Percentiles rank a stretch among this genome's conserved stretches.
Conservation (phyloP, 2,113 vertebrate genomes). For the Nycticorax nycticorax region DNA sequence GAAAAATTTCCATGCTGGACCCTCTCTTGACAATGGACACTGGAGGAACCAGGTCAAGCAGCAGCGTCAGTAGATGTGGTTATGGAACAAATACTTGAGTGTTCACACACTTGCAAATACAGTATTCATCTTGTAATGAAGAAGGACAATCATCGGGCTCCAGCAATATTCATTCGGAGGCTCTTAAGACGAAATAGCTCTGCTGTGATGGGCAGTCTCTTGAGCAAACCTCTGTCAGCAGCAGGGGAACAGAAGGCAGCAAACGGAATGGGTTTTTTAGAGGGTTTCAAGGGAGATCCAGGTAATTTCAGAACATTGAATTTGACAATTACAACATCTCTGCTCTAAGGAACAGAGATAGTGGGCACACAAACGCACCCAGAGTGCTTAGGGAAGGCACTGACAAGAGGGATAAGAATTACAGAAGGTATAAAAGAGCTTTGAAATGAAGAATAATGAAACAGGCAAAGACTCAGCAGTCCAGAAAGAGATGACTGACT, state of each 20-base stretch:
- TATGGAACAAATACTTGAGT: neutral
- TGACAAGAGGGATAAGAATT: neutral
- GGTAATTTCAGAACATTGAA: slow-evolving; percentile 16
- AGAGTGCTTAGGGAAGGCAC: neutral
- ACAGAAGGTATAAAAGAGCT: neutral
- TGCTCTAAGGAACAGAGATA: neutral
- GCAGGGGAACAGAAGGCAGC: slow-evolving; percentile 7
- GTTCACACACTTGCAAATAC: neutral
- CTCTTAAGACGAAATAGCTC: neutral
- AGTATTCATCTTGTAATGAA: neutral
- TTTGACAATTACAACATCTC: neutral
- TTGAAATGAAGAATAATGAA: neutral
- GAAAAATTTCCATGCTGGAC: neutral
- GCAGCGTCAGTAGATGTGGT: neutral
- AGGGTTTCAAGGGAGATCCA: slow-evolving; percentile 9
- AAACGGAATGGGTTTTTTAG: neutral
- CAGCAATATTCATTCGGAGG: neutral
- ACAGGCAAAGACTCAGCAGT: neutral
- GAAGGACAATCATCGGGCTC: neutral
- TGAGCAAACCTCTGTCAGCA: neutral
- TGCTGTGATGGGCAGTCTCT: neutral
- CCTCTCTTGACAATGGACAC: neutral
- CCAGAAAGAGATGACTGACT: neutral
- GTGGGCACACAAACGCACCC: neutral
- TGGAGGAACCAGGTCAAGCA: neutral